Evolutionary conservation across 2,113 vertebrate genomes (phyloP), one percentile per base, ranked within the genome.

Genomic region (Hemicordylus capensis): DNA sequence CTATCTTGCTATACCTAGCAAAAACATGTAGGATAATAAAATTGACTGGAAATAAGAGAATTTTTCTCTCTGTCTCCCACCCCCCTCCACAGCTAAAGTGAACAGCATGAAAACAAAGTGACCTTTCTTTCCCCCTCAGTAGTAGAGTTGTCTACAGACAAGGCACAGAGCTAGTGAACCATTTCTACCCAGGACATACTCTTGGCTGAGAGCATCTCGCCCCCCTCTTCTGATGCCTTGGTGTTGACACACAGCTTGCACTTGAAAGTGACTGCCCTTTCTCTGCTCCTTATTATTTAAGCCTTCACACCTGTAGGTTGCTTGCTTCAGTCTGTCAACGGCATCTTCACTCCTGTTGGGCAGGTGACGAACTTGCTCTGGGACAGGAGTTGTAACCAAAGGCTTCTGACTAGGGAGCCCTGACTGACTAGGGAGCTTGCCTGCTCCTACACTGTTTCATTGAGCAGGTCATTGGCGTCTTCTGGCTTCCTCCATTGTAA

Each of bases 171-270:
- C 91, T 96, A 96, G 94, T 96, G 95, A 96, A 94, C 94, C 84
- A 1, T 85, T 87, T 88, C 90, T 95, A 92, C 80, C 93, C 86
- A 89, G 86, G 64, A 89, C 79, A 92, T 91, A 91, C 91, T 93
- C 85, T 91, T 93, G 84, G n/a, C 86, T 96, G 93, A 97, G 96
- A 97, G 95, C 95, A 96, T 96, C 94, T 83, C 39, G n/a, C n/a
- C 39, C 19, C 20, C 17, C 83, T 89, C 90, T 94, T 93, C 89
- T 88, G 93, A 93, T 89, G 88, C 91, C 93, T 89, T 88, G 22
- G 63, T 95, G 94, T 94, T 91, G 85, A 92, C 92, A 93, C 82
- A 86, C 80, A 34, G 86, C 69, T 84, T 91, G 83, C 90, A 91
- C 88, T 85, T 87, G 72, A 93, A 82, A 91, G 90, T 75, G 91